Conservation (phyloP, 2,113 vertebrate genomes). For the Dendrocopos noguchii region DNA sequence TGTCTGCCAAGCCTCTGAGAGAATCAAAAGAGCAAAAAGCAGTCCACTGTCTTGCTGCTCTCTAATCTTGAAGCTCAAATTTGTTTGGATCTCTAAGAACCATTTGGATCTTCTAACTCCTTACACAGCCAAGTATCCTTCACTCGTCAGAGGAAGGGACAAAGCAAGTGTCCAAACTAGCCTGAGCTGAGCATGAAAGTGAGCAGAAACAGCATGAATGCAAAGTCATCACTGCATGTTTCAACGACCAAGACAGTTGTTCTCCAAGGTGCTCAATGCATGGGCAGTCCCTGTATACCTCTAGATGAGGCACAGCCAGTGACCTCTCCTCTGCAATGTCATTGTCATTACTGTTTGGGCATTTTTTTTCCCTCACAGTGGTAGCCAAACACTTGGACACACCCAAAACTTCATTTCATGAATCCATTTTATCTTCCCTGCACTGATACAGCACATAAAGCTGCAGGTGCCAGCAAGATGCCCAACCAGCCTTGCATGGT, state of each 20-base stretch:
- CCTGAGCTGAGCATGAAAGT: background rate
- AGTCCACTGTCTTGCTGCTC: background rate
- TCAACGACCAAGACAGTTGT: rapidly evolving
- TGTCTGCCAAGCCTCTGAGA: rapidly evolving
- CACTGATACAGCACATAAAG: background rate
- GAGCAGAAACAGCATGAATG: background rate
- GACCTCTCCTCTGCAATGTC: background rate
- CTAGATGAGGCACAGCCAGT: background rate
- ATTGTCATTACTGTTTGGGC: background rate
- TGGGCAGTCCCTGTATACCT: background rate
- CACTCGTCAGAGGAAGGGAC: background rate
- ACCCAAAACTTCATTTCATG: background rate
- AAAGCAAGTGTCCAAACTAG: background rate
- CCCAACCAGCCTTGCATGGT: background rate
- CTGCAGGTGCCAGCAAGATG: background rate
- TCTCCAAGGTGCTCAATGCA: background rate
- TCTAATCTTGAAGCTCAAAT: background rate
- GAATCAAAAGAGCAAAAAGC: background rate
- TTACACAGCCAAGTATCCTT: background rate
- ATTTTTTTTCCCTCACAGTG: background rate
- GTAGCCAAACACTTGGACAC: background rate
- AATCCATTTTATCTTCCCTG: background rate
- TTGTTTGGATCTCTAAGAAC: background rate
- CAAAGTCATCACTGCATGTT: background rate
- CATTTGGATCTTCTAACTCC: background rate